Evolutionary conservation across 2,113 vertebrate species (phyloP).

Genomic region (Halichoeres trimaculatus): DNA sequence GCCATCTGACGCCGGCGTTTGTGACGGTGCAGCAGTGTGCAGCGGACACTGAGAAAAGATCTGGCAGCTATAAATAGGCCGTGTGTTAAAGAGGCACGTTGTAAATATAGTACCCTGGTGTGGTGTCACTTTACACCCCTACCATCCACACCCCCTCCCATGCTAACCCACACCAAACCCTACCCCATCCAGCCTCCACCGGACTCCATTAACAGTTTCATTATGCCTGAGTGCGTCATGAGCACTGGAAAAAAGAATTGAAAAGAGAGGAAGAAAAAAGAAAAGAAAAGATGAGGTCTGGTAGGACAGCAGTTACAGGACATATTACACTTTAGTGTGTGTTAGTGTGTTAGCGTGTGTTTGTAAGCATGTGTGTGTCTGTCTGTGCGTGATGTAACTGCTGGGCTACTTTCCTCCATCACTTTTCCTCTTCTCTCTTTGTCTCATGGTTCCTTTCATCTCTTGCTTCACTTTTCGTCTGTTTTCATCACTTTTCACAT

Average conservation of each 20-base stretch:
- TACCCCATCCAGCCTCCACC: slow-evolving; percentile 55
- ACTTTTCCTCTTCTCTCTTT: neutral
- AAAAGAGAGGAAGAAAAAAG: slow-evolving; percentile 76
- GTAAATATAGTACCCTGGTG: slow-evolving; percentile 79
- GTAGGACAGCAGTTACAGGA: slow-evolving; percentile 64
- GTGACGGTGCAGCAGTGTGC: slow-evolving; percentile 71
- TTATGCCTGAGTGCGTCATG: slow-evolving; percentile 80
- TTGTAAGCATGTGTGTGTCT: slow-evolving; percentile 37
- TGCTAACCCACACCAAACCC: slow-evolving; percentile 27
- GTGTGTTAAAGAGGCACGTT: slow-evolving; percentile 74
- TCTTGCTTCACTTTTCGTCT: neutral
- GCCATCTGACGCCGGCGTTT: slow-evolving; percentile 77
- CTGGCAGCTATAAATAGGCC: slow-evolving; percentile 79
- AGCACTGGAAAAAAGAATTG: slow-evolving; percentile 68
- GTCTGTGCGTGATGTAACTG: slow-evolving; percentile 52
- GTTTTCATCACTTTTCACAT: neutral
- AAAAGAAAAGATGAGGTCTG: slow-evolving; percentile 76
- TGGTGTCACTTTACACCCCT: slow-evolving; percentile 78
- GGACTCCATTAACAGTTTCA: slow-evolving; percentile 79
- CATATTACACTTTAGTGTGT: slow-evolving; percentile 9
- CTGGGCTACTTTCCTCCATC: slow-evolving; percentile 24
- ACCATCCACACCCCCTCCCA: slow-evolving; percentile 7
- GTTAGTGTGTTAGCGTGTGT: slow-evolving; percentile 44
- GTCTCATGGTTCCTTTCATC: neutral
- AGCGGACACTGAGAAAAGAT: slow-evolving; percentile 77